Conservation (phyloP, 2,797 vertebrate species). For the Ctenopoma kingsleyae region DNA sequence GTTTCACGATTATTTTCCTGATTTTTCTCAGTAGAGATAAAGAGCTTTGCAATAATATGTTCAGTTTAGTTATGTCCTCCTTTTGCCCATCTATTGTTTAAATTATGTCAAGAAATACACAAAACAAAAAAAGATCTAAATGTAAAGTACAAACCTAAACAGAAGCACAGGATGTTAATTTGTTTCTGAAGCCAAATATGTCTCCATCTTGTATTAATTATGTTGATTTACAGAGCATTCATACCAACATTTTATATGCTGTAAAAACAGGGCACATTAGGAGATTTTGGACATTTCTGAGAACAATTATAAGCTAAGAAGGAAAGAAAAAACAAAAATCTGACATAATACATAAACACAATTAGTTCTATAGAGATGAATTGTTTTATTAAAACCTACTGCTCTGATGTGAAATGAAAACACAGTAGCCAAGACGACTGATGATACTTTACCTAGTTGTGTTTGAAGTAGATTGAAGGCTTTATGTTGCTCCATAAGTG, state of each 20-base stretch:
- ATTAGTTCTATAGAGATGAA: slow-evolving; percentile 11
- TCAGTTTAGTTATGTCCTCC: slow-evolving; percentile 34
- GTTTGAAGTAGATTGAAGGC: slow-evolving; percentile 25
- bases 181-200: slow-evolving; percentile 28
- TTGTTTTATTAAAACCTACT: slow-evolving; percentile 19
- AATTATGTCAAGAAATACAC: slow-evolving; percentile 48
- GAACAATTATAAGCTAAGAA: slow-evolving; percentile 37
- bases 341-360: neutral
- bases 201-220: slow-evolving; percentile 48
- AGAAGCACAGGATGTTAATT: slow-evolving; percentile 48
- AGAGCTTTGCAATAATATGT: neutral
- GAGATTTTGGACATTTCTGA: slow-evolving; percentile 32
- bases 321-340: slow-evolving; percentile 12
- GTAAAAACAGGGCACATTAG: slow-evolving; percentile 26
- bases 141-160: slow-evolving; percentile 52
- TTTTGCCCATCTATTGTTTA: slow-evolving; percentile 23
- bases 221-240: slow-evolving; percentile 23
- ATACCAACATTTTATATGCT: slow-evolving; percentile 28
- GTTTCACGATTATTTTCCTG: slow-evolving; percentile 22
- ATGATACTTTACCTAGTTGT: slow-evolving; percentile 14
- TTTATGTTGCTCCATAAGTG: slow-evolving; percentile 13
- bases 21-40: slow-evolving; percentile 33
- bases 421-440: slow-evolving; percentile 20
- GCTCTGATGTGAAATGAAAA: slow-evolving; percentile 25
- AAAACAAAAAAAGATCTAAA: slow-evolving; percentile 36